Evolutionary conservation across 2,888 invertebrate genomes (phyloP).

Genomic region (Anthophora plumipes): DNA sequence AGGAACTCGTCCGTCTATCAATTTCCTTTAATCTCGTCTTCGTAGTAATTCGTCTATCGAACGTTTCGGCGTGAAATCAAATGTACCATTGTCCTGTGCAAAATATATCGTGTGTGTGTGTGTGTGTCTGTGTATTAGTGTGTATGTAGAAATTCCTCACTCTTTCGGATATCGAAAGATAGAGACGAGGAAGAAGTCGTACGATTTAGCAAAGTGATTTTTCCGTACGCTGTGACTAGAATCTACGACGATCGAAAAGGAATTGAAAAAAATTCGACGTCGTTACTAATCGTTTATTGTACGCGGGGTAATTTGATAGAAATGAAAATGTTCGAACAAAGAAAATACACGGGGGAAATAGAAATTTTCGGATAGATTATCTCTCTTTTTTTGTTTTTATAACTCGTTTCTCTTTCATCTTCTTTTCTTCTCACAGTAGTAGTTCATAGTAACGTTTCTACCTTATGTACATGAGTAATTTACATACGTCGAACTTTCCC

Average conservation of each 20-base stretch:
- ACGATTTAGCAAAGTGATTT: constrained; percentile 5
- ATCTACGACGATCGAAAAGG: constrained; percentile 37
- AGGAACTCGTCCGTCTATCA: constrained; percentile 81
- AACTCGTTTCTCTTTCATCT: constrained; percentile 41
- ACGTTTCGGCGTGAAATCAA: constrained; percentile 8
- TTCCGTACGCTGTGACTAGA: constrained; percentile 58
- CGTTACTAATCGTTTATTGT: background rate
- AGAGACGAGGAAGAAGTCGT: background rate
- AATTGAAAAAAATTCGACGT: background rate
- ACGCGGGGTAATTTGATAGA: background rate
- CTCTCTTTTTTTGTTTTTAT: no score
- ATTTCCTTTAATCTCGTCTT: constrained; percentile 62
- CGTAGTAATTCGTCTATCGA: constrained; percentile 27
- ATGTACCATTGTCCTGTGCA: background rate
- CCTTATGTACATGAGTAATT: constrained; percentile 80
- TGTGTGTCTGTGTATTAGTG: no score
- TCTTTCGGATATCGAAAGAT: background rate
- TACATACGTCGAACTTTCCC: constrained; percentile 78
- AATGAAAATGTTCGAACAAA: background rate
- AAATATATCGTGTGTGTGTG: no score
- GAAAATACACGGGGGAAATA: background rate
- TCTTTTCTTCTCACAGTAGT: constrained; percentile 30
- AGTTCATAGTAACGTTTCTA: constrained; percentile 63
- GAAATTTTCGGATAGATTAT: no score
- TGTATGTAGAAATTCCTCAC: background rate